A percentile compares a stretch with the other conserved stretches of the same genome.
Evolutionary conservation across 2,888 invertebrate genomes (phyloP).

Genomic region (Drosophila macrothrix): DNA sequence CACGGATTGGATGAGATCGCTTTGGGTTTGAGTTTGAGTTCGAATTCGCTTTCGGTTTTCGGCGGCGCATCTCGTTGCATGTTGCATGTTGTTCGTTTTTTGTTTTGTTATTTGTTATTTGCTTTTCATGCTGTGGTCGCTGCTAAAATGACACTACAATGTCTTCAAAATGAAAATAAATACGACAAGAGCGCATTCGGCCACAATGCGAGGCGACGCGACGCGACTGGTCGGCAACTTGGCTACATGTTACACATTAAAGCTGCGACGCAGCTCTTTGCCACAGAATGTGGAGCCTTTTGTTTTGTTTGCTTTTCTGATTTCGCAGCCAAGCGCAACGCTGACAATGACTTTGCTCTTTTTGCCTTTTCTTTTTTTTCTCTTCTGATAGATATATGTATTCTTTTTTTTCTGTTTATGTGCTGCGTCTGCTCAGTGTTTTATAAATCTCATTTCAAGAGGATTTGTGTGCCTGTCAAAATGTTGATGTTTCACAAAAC

Average conservation of each 20-base stretch:
- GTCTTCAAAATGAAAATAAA: constrained; percentile 83
- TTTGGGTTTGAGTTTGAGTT: constrained; percentile 12
- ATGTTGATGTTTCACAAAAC: constrained; percentile 82
- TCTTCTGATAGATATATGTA: constrained; percentile 3
- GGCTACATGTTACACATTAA: constrained; percentile 79
- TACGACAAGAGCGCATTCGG: constrained; percentile 55
- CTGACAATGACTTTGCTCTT: constrained; percentile 81
- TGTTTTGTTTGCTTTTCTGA: constrained; percentile 76
- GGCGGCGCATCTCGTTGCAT: constrained; percentile 42
- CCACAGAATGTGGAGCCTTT: constrained; percentile 63
- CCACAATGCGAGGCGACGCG: constrained; percentile 35
- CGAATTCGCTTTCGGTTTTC: constrained; percentile 19
- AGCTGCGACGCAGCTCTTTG: constrained; percentile 47
- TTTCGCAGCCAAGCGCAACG: constrained; percentile 81
- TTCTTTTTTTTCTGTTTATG: constrained; percentile 21
- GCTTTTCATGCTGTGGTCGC: constrained; percentile 72
- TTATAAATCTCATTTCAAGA: constrained; percentile 80
- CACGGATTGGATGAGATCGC: constrained; percentile 66
- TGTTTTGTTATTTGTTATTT: constrained; percentile 58
- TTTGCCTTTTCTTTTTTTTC: constrained; percentile 49
- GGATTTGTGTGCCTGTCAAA: constrained; percentile 82
- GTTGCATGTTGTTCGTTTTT: constrained; percentile 25
- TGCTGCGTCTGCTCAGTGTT: constrained; percentile 72
- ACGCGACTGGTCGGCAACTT: constrained; percentile 50
- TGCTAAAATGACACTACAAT: constrained; percentile 81